These are phyloP conservation scores for Pachypeltis micranthus DNA, from an alignment of 1,140 invertebrate species.

Conservation along the genomic window DNA sequence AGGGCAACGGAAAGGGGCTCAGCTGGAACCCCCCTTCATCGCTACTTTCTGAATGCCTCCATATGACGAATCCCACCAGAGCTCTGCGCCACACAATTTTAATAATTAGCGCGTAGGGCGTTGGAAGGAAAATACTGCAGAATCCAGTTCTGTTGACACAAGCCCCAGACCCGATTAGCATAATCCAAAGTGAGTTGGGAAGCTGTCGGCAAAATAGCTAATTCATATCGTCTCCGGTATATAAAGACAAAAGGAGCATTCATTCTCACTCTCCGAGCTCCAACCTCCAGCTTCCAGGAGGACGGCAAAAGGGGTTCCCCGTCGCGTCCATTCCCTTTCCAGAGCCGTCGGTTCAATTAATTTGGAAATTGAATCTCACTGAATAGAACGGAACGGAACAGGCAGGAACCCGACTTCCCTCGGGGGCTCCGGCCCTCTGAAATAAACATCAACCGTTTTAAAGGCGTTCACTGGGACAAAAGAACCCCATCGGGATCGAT, in stretches of 20 bases:
- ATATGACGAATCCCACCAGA: not conserved
- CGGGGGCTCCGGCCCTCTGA: too few species aligned
- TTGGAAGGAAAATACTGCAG: not conserved
- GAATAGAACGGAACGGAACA: too few species aligned
- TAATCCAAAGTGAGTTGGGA: slow-evolving; percentile 9
- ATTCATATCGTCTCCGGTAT: slow-evolving; percentile 1
- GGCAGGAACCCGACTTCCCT: too few species aligned
- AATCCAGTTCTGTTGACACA: not conserved
- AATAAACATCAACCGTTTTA: too few species aligned
- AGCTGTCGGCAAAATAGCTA: not conserved
- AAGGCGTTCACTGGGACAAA: too few species aligned
- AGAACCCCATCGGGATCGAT: too few species aligned
- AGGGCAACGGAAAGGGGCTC: too few species aligned
- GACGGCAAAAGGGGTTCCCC: not conserved
- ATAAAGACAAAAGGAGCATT: not conserved
- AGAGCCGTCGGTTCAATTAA: not conserved
- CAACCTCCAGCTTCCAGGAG: not conserved
- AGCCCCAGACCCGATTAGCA: not conserved
- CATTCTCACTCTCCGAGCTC: too few species aligned
- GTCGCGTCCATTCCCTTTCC: not conserved
- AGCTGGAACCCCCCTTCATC: not conserved
- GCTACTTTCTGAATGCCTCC: not conserved
- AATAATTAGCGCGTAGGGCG: not conserved
- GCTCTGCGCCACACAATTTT: not conserved
- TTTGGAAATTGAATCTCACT: slow-evolving; percentile 1